Evolutionary conservation across 1,140 invertebrate species (phyloP).

Genomic region (Zaprionus vittiger): DNA sequence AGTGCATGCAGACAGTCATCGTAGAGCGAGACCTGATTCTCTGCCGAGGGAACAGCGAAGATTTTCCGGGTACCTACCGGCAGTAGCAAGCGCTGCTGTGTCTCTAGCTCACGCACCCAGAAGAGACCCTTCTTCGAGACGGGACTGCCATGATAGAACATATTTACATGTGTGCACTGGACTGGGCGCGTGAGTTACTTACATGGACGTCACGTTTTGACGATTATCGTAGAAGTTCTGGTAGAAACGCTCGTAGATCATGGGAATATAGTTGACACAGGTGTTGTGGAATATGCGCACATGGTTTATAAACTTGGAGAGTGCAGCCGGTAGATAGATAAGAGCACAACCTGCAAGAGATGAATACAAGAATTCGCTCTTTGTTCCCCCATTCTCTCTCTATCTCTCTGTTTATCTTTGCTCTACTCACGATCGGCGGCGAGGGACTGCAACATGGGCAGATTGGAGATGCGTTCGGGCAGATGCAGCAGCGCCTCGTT

Average conservation of each 20-base stretch:
- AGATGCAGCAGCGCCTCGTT: constrained; percentile 73
- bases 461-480: constrained; percentile 75
- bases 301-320: constrained; percentile 79
- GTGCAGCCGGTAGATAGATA: constrained; percentile 75
- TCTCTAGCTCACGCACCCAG: constrained; percentile 72
- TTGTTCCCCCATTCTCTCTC: background rate
- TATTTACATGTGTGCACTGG: background rate
- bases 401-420: background rate
- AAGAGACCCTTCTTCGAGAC: constrained; percentile 59
- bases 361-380: background rate
- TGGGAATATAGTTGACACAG: constrained; percentile 77
- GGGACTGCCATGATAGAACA: constrained; percentile 22
- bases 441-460: constrained; percentile 74
- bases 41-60: constrained; percentile 68
- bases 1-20: constrained; percentile 75
- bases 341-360: constrained; percentile 68
- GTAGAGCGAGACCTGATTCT: constrained; percentile 75
- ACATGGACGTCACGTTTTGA: constrained; percentile 60
- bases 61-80: constrained; percentile 70
- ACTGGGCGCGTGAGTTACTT: constrained; percentile 11
- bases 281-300: constrained; percentile 83
- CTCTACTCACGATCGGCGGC: constrained; percentile 74
- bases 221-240: constrained; percentile 79
- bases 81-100: constrained; percentile 51
- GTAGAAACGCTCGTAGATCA: constrained; percentile 79